Base-by-base conservation (phyloP, 2,113 vertebrate species). In the Anolis sagrei region DNA sequence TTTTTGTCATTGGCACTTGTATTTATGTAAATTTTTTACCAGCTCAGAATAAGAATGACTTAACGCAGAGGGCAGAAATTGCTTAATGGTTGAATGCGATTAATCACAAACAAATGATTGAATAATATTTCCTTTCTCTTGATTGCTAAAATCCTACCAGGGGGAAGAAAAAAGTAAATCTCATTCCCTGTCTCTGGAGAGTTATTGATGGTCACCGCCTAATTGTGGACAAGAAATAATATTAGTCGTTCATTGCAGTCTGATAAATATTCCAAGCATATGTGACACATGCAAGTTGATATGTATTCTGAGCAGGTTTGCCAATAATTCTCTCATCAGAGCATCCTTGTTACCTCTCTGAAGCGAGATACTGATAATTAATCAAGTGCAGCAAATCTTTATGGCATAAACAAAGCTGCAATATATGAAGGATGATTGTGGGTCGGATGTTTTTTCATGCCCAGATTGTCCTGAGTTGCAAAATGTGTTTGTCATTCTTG, bases 321-420 rank as follows among this genome's bases (percentile, higher is more conserved):
- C 90, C 94, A 93, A 94, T 94, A 95, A 96, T 95, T 95, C 93
- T 92, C 94, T 96, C 96, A 96, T 97, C 95, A 96, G 94, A 93
- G 93, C 86, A 95, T 93, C 90, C 94, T 96, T 94, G 93, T 95
- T 96, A 95, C 93, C 94, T 93, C 95, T 94, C 94, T 95, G 94
- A 90, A 96, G 78, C 61, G 10, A 66, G 93, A 96, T 95, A 95
- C 95, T 95, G 94, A 93, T 96, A 96, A 97, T 97, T 96, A 97
- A 96, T 97, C 96, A 97, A 95, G 94, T 95, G 96, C 94, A 96
- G 96, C 92, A 94, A 96, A 96, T 96, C 95, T 96, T 96, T 95
- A 94, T 93, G 95, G 95, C 96, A 96, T 96, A 97, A 97, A 97
- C 96, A 97, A 96, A 96, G 97, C 95, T 95, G 94, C 95, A 96